Conservation (phyloP, 2,113 vertebrate species). For the Amazona vittata region DNA sequence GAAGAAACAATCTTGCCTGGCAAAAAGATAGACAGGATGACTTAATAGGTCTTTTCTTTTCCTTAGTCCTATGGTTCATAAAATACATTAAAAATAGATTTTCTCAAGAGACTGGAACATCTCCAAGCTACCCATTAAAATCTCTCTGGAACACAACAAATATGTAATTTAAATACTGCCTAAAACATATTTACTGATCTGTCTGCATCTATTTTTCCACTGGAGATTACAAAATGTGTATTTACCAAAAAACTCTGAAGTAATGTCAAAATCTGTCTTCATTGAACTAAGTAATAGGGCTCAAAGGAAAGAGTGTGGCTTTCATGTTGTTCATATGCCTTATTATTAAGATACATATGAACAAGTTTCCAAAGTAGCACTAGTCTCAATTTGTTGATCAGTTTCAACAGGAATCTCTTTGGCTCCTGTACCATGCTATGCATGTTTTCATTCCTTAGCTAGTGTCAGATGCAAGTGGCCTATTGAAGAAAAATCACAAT, state of each 20-base stretch:
- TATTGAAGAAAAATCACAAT: neutral
- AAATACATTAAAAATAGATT: conserved; percentile 28
- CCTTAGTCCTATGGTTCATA: neutral
- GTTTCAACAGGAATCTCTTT: neutral
- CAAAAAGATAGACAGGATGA: neutral
- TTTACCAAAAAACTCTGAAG: neutral
- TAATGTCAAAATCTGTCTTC: neutral
- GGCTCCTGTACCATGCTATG: neutral
- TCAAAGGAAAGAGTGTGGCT: neutral
- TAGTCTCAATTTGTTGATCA: neutral
- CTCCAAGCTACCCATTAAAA: neutral
- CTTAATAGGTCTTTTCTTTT: neutral
- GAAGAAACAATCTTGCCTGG: neutral
- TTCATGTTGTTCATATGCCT: neutral
- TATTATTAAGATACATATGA: neutral
- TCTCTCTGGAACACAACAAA: conserved; percentile 6
- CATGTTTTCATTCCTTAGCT: neutral
- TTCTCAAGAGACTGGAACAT: neutral
- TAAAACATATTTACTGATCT: neutral
- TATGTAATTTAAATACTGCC: conserved; percentile 15
- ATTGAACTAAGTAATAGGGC: neutral
- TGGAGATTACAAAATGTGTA: neutral
- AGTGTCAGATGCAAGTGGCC: neutral
- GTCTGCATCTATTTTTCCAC: neutral
- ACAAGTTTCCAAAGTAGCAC: neutral